phyloP scores from a whole-genome alignment of 1,140 invertebrate species.

The Ceratina calcarata region DNA sequence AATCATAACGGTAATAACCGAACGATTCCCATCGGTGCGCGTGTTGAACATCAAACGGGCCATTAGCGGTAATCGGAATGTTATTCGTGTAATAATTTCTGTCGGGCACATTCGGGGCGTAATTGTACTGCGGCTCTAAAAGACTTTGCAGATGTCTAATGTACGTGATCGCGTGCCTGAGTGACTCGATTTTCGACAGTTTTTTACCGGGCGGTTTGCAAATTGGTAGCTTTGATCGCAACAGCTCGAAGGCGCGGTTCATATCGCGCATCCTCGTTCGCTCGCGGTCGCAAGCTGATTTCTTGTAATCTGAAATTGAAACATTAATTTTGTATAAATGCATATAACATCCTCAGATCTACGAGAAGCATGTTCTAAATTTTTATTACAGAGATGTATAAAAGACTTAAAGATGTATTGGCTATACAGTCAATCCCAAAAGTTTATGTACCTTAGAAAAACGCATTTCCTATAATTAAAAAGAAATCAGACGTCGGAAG shows the following conservation, averaged over 20 bases:
- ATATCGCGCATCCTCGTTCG: slow-evolving; percentile 93
- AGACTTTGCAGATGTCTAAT: slow-evolving; percentile 88
- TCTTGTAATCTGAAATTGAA: slow-evolving; percentile 87
- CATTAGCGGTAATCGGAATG: slow-evolving; percentile 9
- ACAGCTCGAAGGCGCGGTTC: slow-evolving; percentile 91
- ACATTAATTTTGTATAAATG: neutral
- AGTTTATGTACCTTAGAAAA: too few relatives aligned
- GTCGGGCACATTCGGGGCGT: slow-evolving; percentile 66
- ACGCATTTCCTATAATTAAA: too few relatives aligned
- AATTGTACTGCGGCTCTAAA: slow-evolving; percentile 78
- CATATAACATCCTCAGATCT: neutral
- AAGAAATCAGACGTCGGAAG: too few relatives aligned
- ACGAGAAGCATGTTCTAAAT: too few relatives aligned
- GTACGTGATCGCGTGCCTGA: slow-evolving; percentile 91
- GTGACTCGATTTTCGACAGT: slow-evolving; percentile 92
- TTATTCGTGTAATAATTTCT: slow-evolving; percentile 55
- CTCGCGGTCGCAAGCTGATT: slow-evolving; percentile 92
- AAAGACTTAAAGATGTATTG: too few relatives aligned
- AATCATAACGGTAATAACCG: slow-evolving; percentile 77
- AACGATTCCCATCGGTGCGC: slow-evolving; percentile 75
- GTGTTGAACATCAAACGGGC: slow-evolving; percentile 72
- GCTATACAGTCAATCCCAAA: too few relatives aligned
- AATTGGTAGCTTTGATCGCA: slow-evolving; percentile 88
- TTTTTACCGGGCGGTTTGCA: slow-evolving; percentile 93
- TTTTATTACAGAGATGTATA: too few relatives aligned